Conservation (phyloP, 2,797 vertebrate species). For the Tiaroga cobitis region DNA sequence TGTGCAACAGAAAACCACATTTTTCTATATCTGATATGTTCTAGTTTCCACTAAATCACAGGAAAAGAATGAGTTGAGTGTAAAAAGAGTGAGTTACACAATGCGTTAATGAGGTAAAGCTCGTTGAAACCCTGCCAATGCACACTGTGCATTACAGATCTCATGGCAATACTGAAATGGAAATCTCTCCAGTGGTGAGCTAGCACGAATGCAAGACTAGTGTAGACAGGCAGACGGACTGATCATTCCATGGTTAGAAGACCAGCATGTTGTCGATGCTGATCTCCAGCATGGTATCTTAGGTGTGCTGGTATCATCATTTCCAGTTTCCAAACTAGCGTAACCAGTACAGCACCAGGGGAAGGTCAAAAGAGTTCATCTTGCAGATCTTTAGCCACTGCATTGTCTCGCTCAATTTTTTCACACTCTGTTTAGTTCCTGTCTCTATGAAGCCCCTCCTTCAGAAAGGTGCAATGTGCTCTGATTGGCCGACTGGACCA, state of each 20-base stretch:
- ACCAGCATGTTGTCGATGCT: neutral
- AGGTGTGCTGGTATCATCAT: neutral
- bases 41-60: neutral
- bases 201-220: slow-evolving; percentile 8
- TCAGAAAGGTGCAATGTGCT: neutral
- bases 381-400: neutral
- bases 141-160: slow-evolving; percentile 14
- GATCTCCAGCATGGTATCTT: neutral
- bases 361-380: neutral
- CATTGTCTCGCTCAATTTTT: neutral
- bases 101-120: slow-evolving; percentile 2
- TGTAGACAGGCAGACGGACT: slow-evolving; percentile 23
- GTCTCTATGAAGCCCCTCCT: no score
- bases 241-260: slow-evolving; percentile 3
- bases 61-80: neutral
- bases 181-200: slow-evolving; percentile 20
- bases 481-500: neutral
- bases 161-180: neutral
- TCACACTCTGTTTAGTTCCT: no score
- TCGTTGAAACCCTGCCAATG: slow-evolving; percentile 15
- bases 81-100: neutral
- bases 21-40: neutral
- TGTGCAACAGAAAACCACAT: neutral
- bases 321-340: neutral
- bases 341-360: neutral